Evolutionary conservation across 2,888 invertebrate species (phyloP), one percentile per base, ranked within the genome.

Genomic region (Zaprionus lineosus): DNA sequence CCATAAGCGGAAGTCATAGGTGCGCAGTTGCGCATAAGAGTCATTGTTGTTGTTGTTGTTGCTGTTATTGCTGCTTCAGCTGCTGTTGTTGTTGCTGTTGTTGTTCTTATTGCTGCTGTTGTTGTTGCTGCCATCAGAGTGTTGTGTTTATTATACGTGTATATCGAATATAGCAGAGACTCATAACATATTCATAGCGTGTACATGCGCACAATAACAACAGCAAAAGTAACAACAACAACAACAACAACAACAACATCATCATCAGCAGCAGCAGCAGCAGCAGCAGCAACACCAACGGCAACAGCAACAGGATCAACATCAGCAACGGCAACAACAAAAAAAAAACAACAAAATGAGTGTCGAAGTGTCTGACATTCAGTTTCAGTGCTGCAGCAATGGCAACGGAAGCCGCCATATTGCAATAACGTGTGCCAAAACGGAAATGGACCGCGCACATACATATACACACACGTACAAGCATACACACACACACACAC

Each of bases 131-230:
- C 24, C 37, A 52, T 36, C 18, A 24, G 69, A 62, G 70, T 58
- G 53, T 21, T 73, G 51, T 52, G 63, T 60, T 69, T 65, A 67
- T 59, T 57, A 60, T 61, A 50, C 56, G 57, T 62, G 40, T 47
- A 50, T 55, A 64, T 64, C 43, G 72, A 62, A 62, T 67, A 73
- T 57, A 61, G 58, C 57, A 44, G 44, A 55, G 61, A 58, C 62
- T 71, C 68, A 84, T 84, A 69, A 78, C 76, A 84, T 78, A 84
- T 82, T 84, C 84, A 82, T 82, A 60, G 74, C 68, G 64, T 74
- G 78, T 75, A 64, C 61, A 71, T 74, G 77, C 53, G 61, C 69
- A 63, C 33, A 57, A 46, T 18, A 57, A 12, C 50, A 69, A 39
- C 69, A 58, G 47, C 59, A 61, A 41, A 28, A 47, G 46, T 33